Percentiles rank a stretch among this genome's conserved stretches.
phyloP scores from a whole-genome alignment of 2,797 vertebrate species.

The Setipinna tenuifilis region DNA sequence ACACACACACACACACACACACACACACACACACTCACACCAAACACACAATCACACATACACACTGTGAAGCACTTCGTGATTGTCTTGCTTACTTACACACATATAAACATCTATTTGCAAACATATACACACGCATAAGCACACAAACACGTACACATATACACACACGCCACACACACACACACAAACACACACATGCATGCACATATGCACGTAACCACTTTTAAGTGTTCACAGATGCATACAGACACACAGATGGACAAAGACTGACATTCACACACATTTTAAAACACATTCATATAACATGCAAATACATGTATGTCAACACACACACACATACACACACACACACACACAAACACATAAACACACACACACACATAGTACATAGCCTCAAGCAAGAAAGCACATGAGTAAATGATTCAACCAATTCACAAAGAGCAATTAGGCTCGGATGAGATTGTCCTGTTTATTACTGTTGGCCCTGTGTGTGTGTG shows the following conservation, averaged over 20 bases:
- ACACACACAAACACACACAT: too few relatives aligned
- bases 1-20: background rate
- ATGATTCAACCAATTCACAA: constrained; percentile 78
- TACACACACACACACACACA: background rate
- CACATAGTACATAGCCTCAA: too few relatives aligned
- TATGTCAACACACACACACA: constrained; percentile 25
- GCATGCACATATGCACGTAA: too few relatives aligned
- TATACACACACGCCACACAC: too few relatives aligned
- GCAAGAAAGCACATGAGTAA: constrained; percentile 62
- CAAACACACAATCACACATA: background rate
- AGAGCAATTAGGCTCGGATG: constrained; percentile 79
- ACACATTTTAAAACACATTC: constrained; percentile 24
- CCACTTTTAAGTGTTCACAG: too few relatives aligned
- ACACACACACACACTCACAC: background rate
- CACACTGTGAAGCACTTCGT: too few relatives aligned
- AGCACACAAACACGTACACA: background rate
- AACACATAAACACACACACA: too few relatives aligned
- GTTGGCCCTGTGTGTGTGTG: constrained; percentile 67
- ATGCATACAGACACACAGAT: too few relatives aligned
- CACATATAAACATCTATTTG: background rate
- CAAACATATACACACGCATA: background rate
- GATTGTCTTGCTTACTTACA: background rate
- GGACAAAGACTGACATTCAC: too few relatives aligned
- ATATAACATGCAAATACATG: constrained; percentile 27
- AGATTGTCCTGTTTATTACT: constrained; percentile 80